Evolutionary conservation across 2,113 vertebrate species (phyloP).

Genomic region (Prochilodus magdalenae): DNA sequence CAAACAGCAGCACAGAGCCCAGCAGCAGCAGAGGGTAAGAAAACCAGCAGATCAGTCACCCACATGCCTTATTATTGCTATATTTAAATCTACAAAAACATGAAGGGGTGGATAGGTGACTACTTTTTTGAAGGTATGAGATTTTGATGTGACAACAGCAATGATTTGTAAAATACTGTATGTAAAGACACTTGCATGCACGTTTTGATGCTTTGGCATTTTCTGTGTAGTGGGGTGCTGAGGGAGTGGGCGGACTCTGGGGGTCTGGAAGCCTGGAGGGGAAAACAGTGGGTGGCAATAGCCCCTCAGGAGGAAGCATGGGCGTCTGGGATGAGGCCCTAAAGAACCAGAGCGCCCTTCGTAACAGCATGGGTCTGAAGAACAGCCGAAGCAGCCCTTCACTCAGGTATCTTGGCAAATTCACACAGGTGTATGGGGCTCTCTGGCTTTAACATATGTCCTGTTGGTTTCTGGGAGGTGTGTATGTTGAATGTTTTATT

Average conservation of each 20-base stretch:
- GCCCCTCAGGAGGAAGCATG: conserved; percentile 73
- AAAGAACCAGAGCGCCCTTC: conserved; percentile 79
- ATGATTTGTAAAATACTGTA: too few relatives aligned
- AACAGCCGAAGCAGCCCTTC: conserved; percentile 93
- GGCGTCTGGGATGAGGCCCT: conserved; percentile 90
- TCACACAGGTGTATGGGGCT: not conserved
- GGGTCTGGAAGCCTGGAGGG: conserved; percentile 72
- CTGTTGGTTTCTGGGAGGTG: not conserved
- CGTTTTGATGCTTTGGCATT: not conserved
- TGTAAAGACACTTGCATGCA: not conserved
- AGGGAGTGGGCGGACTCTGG: conserved; percentile 75
- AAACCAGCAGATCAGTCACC: not conserved
- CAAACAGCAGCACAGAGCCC: conserved; percentile 74
- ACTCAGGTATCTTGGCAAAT: conserved; percentile 74
- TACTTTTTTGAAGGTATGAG: too few relatives aligned
- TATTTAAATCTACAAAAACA: too few relatives aligned
- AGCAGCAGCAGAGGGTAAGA: conserved; percentile 75
- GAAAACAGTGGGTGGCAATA: conserved; percentile 65
- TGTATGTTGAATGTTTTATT: not conserved
- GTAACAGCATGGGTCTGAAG: conserved; percentile 85
- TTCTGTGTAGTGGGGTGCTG: conserved; percentile 67
- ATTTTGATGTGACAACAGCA: too few relatives aligned
- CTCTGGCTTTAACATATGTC: not conserved
- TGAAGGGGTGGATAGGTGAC: too few relatives aligned
- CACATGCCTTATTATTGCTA: too few relatives aligned